Base-by-base conservation (phyloP, 2,888 invertebrate species). In the Nesidiocoris tenuis region DNA sequence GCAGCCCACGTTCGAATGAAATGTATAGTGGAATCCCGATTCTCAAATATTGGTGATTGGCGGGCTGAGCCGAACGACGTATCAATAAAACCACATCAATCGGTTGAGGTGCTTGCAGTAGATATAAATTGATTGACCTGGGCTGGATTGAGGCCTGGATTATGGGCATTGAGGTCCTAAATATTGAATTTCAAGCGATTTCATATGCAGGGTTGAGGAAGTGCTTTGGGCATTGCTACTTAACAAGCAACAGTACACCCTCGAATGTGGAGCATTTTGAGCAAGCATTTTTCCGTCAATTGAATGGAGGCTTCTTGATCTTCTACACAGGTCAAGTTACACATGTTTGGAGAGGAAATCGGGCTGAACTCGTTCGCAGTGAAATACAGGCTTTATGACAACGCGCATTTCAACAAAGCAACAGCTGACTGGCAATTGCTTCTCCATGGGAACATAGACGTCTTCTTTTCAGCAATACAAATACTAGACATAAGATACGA, bases 401-500 rank as follows among this genome's bases (percentile, higher is more conserved):
- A 56, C 0, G 5, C 7, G n/a, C 17, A 21, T 22, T 70, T 70
- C 24, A 1, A 17, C 5, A 24, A 23, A n/a, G 17, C 7, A 9
- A 59, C 70, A 7, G 12, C 59, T 9, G 59, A 59, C 12, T 57
- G 57, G 70, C 56, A 22, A 2, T 17, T 22, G 12, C 18, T 70
- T n/a, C 12, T 57, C 24, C 5, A 17, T 17, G 57, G 59, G 5
- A 23, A 18, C 5, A 22, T 70, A n/a, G 22, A n/a, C 24, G 70
- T 70, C 1, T 57, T 25, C 54, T 72, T 54, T n/a, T 56, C 21
- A 5, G 61, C 66, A 2, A 57, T 75, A 2, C 24, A 23, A 57
- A 39, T 75, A 19, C 1, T 67, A 12, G 75, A 75, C 19, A 59
- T 75, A 23, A 54, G 67, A 61, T 75, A 75, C 57, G 61, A 66